Evolutionary conservation across 2,888 invertebrate species (phyloP), one percentile per base, ranked within the genome.

Genomic region (Eupithecia exiguata): DNA sequence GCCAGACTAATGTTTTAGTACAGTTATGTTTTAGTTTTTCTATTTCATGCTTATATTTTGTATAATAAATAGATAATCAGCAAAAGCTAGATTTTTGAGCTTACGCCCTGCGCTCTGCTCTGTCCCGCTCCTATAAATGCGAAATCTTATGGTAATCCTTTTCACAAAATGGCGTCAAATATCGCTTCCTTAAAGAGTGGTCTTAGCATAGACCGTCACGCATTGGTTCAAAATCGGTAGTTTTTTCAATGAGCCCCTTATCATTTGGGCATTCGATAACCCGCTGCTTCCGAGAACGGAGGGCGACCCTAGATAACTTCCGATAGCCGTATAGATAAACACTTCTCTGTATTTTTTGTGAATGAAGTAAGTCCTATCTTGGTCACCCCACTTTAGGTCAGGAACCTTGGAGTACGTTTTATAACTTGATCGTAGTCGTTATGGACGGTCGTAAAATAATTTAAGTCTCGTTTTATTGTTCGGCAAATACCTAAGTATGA

Each of bases 281-380:
- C 87, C 82, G 70, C 79, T 78, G 78, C 83, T 89, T 89, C 88
- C 85, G 82, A 81, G 87, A 88, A 40, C 38, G 63, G 36, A 88
- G 85, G 86, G 80, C 83, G 84, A 87, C 87, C 88, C 82, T 76
- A 80, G 86, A 87, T 86, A 86, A 84, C 78, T 75, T 73, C 30
- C 77, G 86, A 87, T 87, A 87, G 83, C 83, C 82, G 81, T 83
- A 84, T 80, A 85, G 83, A 81, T 79, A 79, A 72, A 69, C 69
- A 36, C 58, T 53, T 75, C 61, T 49, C 49, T 72, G 76, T 76
- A 77, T 84, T 84, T 84, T 84, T 84, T 82, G 83, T 86, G 82
- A 85, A 87, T 86, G 84, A 79, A 65, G 35, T 62, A 12, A 18
- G 18, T 35, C 7, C 18, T 65, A 36, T 65, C 25, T 43, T 67